A percentile compares a stretch with the other conserved stretches of the same genome.
Evolutionary conservation across 2,888 invertebrate species (phyloP).

Genomic region (Patella ulyssiponensis): DNA sequence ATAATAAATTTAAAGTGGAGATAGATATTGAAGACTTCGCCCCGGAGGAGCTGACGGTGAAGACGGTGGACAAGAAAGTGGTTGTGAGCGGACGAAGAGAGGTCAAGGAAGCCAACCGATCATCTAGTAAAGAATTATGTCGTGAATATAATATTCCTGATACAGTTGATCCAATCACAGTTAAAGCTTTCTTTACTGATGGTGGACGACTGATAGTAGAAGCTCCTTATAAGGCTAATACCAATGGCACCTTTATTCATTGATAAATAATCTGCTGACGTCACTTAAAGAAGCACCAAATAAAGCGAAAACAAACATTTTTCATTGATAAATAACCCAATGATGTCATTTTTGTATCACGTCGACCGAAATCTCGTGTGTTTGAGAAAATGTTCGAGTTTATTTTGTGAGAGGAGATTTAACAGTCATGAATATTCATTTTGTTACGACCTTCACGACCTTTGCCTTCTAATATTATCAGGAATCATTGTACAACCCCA

Average conservation of each 20-base stretch:
- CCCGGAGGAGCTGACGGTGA: slow-evolving; percentile 69
- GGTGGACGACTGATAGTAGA: slow-evolving; percentile 68
- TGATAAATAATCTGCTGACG: too few relatives aligned
- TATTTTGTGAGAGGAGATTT: too few relatives aligned
- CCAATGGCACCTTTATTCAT: slow-evolving; percentile 12
- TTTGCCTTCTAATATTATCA: too few relatives aligned
- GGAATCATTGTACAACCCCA: too few relatives aligned
- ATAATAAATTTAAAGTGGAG: slow-evolving; percentile 63
- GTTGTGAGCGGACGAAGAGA: slow-evolving; percentile 67
- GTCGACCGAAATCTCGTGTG: too few relatives aligned
- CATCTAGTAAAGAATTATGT: slow-evolving; percentile 67
- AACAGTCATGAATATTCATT: too few relatives aligned
- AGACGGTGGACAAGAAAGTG: slow-evolving; percentile 66
- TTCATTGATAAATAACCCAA: too few relatives aligned
- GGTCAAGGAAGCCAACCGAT: slow-evolving; percentile 63
- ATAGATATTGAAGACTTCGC: slow-evolving; percentile 69
- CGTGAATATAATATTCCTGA: slow-evolving; percentile 69
- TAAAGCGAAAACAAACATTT: too few relatives aligned
- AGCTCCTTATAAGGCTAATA: slow-evolving; percentile 56
- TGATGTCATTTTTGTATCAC: too few relatives aligned
- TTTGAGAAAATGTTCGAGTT: too few relatives aligned
- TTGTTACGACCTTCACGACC: too few relatives aligned
- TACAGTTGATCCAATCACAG: slow-evolving; percentile 67
- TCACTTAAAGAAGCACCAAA: too few relatives aligned
- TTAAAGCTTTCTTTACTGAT: slow-evolving; percentile 70